These are phyloP conservation scores for Abramis brama DNA, from an alignment of 2,113 vertebrate species.

Conservation along the genomic window DNA sequence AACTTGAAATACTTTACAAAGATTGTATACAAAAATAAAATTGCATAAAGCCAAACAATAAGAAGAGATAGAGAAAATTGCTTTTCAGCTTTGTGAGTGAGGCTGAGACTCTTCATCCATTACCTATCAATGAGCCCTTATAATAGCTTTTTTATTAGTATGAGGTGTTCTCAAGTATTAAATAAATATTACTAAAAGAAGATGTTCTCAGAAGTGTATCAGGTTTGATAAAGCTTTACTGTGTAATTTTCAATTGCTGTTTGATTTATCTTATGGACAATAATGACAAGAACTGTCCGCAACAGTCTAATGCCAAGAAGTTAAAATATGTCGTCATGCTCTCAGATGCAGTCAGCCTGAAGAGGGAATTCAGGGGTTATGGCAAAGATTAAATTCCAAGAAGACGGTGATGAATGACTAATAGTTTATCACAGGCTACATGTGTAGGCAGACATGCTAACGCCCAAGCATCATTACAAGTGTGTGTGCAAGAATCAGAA, in stretches of 20 bases:
- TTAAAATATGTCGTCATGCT: conserved; percentile 7
- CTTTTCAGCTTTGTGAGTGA: too few species aligned
- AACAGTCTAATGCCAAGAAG: neutral
- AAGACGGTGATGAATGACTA: conserved; percentile 42
- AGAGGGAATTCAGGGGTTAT: conserved; percentile 8
- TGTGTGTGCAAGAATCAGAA: conserved; percentile 7
- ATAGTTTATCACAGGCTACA: conserved; percentile 16
- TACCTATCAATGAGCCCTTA: neutral
- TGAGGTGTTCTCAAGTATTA: neutral
- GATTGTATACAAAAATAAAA: neutral
- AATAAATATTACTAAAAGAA: too few species aligned
- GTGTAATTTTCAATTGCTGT: neutral
- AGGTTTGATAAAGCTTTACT: neutral
- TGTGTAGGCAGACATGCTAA: conserved; percentile 16
- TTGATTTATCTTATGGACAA: neutral
- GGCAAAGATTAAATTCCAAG: conserved; percentile 24
- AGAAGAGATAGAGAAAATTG: too few species aligned
- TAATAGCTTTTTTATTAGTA: neutral
- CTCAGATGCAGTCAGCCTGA: neutral
- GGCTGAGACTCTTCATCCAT: too few species aligned
- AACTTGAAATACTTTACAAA: neutral
- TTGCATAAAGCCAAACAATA: neutral
- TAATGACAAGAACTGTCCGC: neutral
- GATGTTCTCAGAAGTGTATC: conserved; percentile 8
- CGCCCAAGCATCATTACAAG: neutral